Conservation (phyloP, 35 echinoderm and acorn worm genomes). For the Diadema setosum region DNA sequence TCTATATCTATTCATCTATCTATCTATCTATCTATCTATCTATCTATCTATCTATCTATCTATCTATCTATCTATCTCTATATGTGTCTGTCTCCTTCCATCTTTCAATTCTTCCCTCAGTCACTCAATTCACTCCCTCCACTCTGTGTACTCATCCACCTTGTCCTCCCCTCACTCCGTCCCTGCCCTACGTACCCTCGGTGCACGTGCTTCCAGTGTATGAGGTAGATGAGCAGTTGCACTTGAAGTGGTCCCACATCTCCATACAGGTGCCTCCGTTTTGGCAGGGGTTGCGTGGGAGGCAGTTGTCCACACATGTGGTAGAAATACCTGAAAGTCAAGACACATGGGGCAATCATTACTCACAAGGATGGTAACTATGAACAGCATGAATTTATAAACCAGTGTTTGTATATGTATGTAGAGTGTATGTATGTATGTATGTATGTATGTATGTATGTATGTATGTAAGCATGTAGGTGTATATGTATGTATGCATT, state of each 20-base stretch:
- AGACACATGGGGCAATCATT: neutral
- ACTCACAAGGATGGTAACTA: neutral
- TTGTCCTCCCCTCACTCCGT: neutral
- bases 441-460: no score
- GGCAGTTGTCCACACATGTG: constrained; percentile 23
- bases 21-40: neutral
- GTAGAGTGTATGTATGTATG: no score
- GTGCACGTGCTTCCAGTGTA: constrained; percentile 32
- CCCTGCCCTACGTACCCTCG: constrained; percentile 29
- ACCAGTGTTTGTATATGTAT: no score
- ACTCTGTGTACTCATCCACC: neutral
- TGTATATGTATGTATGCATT: no score
- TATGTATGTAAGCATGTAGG: no score
- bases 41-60: neutral
- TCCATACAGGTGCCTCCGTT: constrained; percentile 37
- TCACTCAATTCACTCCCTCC: neutral
- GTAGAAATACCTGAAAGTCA: constrained; percentile 10
- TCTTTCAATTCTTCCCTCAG: neutral
- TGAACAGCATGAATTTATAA: no score
- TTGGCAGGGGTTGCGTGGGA: neutral
- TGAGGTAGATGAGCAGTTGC: constrained; percentile 31
- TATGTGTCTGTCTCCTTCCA: neutral
- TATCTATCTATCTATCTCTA: neutral
- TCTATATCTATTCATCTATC: neutral
- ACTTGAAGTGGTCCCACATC: neutral